Evolutionary conservation across 2,797 vertebrate species (phyloP).

Genomic region (Serranus cabrilla): DNA sequence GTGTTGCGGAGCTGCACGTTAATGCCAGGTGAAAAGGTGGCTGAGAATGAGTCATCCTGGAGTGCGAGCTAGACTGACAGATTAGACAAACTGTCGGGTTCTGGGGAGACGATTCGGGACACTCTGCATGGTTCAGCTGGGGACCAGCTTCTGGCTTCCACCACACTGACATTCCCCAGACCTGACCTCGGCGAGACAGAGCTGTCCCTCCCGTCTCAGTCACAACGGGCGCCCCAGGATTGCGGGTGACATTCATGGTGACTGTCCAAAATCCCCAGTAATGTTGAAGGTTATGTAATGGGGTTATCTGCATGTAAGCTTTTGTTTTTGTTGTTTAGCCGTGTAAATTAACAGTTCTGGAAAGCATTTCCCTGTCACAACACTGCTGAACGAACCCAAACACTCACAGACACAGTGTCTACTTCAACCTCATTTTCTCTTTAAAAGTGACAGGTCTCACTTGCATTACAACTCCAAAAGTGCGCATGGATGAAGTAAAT

Average conservation of each 20-base stretch:
- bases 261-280: slow-evolving; percentile 22
- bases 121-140: slow-evolving; percentile 55
- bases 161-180: slow-evolving; percentile 37
- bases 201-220: slow-evolving; percentile 66
- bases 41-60: slow-evolving; percentile 36
- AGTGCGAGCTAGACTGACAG: slow-evolving; percentile 54
- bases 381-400: not conserved
- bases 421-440: not conserved
- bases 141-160: slow-evolving; percentile 42
- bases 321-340: not conserved
- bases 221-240: slow-evolving; percentile 46
- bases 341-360: not conserved
- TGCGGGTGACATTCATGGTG: slow-evolving; percentile 44
- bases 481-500: not conserved
- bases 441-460: not conserved
- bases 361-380: not conserved
- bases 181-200: slow-evolving; percentile 60
- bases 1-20: slow-evolving; percentile 1
- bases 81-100: slow-evolving; percentile 46
- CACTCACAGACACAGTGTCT: not conserved
- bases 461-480: not conserved
- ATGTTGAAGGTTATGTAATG: slow-evolving; percentile 20
- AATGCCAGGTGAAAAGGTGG: slow-evolving; percentile 50
- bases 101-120: slow-evolving; percentile 20
- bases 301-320: slow-evolving; percentile 12